These are phyloP conservation scores for Phasianus colchicus DNA, from an alignment of 2,113 vertebrate species.

Conservation along the genomic window DNA sequence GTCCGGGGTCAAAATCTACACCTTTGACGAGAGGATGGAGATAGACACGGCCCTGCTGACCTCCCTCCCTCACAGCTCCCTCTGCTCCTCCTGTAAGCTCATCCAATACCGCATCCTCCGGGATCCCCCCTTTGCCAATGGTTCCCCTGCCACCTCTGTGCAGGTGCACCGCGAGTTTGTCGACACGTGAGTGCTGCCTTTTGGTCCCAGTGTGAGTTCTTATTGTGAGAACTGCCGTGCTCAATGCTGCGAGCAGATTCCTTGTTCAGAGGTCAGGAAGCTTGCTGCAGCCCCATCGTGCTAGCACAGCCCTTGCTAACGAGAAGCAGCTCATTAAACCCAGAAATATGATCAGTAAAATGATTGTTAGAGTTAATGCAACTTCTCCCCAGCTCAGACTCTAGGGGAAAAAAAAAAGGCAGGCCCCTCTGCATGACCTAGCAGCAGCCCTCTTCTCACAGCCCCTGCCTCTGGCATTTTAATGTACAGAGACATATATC, in stretches of 20 bases:
- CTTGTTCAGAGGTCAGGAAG: not conserved
- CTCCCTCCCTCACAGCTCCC: slow-evolving; percentile 81
- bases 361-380: not conserved
- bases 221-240: fast-evolving
- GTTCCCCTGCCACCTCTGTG: slow-evolving; percentile 45
- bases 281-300: not conserved
- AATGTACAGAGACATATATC: not conserved
- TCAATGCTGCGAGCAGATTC: not conserved
- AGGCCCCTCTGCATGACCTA: not conserved
- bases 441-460: not conserved
- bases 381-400: not conserved
- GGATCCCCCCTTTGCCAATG: slow-evolving; percentile 80
- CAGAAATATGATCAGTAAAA: not conserved
- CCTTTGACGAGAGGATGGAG: slow-evolving; percentile 94
- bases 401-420: not conserved
- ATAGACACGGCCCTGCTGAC: slow-evolving; percentile 91
- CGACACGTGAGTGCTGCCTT: slow-evolving; percentile 83
- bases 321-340: not conserved
- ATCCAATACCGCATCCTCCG: slow-evolving; percentile 85
- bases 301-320: not conserved
- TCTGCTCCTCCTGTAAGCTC: slow-evolving; percentile 86
- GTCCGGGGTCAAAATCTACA: slow-evolving; percentile 86
- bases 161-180: slow-evolving; percentile 81
- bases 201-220: not conserved
- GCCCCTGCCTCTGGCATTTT: not conserved